phyloP scores from a whole-genome alignment of 2,888 invertebrate species.

The Cephalotes varians region DNA sequence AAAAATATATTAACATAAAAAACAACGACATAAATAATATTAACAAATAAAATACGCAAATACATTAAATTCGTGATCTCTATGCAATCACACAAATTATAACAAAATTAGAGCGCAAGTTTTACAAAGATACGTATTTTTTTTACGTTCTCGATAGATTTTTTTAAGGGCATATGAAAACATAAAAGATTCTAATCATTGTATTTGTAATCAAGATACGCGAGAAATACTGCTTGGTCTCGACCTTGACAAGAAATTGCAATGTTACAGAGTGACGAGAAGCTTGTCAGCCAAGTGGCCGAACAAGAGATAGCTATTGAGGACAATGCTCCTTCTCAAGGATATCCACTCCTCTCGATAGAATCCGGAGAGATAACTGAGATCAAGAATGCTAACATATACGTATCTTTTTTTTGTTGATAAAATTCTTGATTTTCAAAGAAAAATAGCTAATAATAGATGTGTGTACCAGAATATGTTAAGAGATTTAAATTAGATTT shows the following conservation, averaged over 20 bases:
- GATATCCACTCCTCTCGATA: slow-evolving; percentile 77
- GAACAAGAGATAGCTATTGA: slow-evolving; percentile 63
- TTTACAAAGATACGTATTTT: not conserved
- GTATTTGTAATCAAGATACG: slow-evolving; percentile 5
- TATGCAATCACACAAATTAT: not conserved
- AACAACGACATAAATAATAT: no score
- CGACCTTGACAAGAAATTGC: slow-evolving; percentile 40
- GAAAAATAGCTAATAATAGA: not conserved
- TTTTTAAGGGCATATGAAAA: not conserved
- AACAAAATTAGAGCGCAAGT: not conserved
- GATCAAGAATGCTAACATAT: slow-evolving; percentile 32
- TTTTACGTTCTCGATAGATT: no score
- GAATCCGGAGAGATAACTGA: slow-evolving; percentile 28
- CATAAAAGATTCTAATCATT: not conserved
- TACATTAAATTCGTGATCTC: not conserved
- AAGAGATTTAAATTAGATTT: not conserved
- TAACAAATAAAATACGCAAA: not conserved
- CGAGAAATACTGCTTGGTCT: slow-evolving; percentile 4
- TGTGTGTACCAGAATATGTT: not conserved
- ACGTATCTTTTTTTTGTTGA: not conserved
- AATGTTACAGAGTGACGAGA: slow-evolving; percentile 63
- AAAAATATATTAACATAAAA: no score
- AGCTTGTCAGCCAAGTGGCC: slow-evolving; percentile 49
- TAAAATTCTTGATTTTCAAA: not conserved
- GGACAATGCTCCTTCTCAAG: slow-evolving; percentile 84